Evolutionary conservation across 2,888 invertebrate genomes (phyloP).

Genomic region (Ormyrus thymus): DNA sequence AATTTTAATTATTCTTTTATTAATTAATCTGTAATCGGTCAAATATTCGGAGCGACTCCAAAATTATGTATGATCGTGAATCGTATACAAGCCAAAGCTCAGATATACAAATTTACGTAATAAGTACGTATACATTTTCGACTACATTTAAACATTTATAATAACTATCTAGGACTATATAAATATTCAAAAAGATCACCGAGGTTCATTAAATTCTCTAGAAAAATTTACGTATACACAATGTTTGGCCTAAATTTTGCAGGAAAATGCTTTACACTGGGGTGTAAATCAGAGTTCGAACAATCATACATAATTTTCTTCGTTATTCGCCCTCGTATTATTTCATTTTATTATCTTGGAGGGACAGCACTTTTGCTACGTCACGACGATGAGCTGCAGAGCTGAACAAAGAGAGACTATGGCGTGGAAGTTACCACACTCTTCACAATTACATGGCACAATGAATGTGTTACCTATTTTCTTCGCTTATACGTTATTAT

Average conservation of each 20-base stretch:
- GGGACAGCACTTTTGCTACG: constrained; percentile 74
- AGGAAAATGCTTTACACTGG: background rate
- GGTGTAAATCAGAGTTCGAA: constrained; percentile 1
- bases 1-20: constrained; percentile 58
- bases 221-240: constrained; percentile 16
- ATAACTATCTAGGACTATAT: constrained; percentile 21
- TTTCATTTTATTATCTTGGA: constrained; percentile 73
- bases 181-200: constrained; percentile 27
- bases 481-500: constrained; percentile 27
- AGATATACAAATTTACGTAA: constrained; percentile 21
- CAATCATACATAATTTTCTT: constrained; percentile 50
- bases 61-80: constrained; percentile 28
- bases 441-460: constrained; percentile 71
- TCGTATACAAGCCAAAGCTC: constrained; percentile 17
- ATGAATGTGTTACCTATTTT: constrained; percentile 56
- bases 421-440: constrained; percentile 69
- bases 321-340: constrained; percentile 28
- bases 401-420: constrained; percentile 65
- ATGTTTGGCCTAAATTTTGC: constrained; percentile 3
- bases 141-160: constrained; percentile 28
- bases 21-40: constrained; percentile 56
- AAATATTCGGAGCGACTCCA: constrained; percentile 6
- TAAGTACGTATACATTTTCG: constrained; percentile 33
- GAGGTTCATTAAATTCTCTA: constrained; percentile 7
- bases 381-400: constrained; percentile 70